These are phyloP conservation scores for Poeciliopsis retropinna DNA, from an alignment of 2,113 vertebrate species.

Conservation along the genomic window DNA sequence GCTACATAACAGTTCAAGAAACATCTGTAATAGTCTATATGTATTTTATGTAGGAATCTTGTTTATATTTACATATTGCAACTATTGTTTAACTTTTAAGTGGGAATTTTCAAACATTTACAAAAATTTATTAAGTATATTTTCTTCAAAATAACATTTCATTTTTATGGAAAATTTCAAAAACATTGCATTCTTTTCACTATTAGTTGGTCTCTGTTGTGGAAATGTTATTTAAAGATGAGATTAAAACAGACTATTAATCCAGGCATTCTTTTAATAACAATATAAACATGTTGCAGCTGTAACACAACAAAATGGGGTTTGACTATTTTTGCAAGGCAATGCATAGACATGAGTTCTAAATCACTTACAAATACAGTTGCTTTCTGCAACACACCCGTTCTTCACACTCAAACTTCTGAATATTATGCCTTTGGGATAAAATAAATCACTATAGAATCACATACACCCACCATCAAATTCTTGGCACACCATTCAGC, in stretches of 20 bases:
- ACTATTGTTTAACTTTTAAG: background rate
- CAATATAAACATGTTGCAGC: background rate
- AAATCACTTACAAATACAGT: conserved; percentile 33
- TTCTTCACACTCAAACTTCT: conserved; percentile 52
- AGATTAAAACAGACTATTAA: background rate
- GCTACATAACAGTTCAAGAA: background rate
- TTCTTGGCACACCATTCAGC: conserved; percentile 52
- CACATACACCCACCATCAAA: conserved; percentile 52
- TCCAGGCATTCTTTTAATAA: background rate
- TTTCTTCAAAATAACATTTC: too few relatives aligned
- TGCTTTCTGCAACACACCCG: conserved; percentile 1
- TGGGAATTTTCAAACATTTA: background rate
- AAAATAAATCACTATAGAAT: conserved; percentile 72
- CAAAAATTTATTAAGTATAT: background rate
- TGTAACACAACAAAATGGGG: background rate
- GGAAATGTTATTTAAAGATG: background rate
- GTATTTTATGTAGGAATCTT: too few relatives aligned
- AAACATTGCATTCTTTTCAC: background rate
- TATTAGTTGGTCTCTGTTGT: background rate
- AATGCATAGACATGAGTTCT: conserved; percentile 17
- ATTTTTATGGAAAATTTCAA: too few relatives aligned
- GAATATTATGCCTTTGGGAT: conserved; percentile 69
- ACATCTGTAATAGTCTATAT: background rate
- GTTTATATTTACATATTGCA: too few relatives aligned
- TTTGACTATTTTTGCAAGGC: background rate